Conservation (phyloP, 2,113 vertebrate species). For the Neolamprologus fasciatus region DNA sequence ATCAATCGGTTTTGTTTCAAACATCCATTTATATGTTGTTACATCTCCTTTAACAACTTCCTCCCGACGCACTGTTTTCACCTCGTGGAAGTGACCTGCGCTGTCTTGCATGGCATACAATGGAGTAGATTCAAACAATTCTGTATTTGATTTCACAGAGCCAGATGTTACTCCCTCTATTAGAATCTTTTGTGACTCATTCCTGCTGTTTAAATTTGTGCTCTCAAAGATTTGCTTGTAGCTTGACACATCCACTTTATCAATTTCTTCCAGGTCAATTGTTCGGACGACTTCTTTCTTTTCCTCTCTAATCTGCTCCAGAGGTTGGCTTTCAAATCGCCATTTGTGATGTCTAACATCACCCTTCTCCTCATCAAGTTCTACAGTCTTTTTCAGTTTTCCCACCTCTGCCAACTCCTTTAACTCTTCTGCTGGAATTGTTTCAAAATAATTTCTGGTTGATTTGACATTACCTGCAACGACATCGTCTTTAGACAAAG, state of each 20-base stretch:
- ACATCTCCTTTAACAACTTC: constrained; percentile 88
- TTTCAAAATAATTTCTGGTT: constrained; percentile 86
- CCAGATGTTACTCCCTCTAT: constrained; percentile 80
- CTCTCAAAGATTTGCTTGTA: constrained; percentile 83
- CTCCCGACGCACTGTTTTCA: constrained; percentile 84
- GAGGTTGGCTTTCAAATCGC: constrained; percentile 84
- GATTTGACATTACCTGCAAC: constrained; percentile 81
- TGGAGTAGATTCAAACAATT: constrained; percentile 81
- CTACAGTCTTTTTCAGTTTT: constrained; percentile 72
- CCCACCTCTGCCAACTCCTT: constrained; percentile 79
- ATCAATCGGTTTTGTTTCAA: constrained; percentile 88
- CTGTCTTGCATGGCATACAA: constrained; percentile 87
- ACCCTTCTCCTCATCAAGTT: constrained; percentile 80
- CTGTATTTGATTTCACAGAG: constrained; percentile 80
- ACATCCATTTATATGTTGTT: constrained; percentile 86
- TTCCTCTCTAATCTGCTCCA: constrained; percentile 84
- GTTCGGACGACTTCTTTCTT: constrained; percentile 75
- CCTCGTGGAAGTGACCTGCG: constrained; percentile 83
- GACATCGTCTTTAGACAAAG: constrained; percentile 69
- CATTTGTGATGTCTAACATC: constrained; percentile 85
- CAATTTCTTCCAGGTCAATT: constrained; percentile 81
- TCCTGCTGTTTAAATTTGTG: constrained; percentile 65
- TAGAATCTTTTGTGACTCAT: constrained; percentile 77
- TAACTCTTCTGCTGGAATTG: constrained; percentile 70
- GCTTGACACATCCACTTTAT: constrained; percentile 81